These are phyloP conservation scores for Sceloporus tristichus DNA, from an alignment of 2,113 vertebrate species.

Conservation along the genomic window DNA sequence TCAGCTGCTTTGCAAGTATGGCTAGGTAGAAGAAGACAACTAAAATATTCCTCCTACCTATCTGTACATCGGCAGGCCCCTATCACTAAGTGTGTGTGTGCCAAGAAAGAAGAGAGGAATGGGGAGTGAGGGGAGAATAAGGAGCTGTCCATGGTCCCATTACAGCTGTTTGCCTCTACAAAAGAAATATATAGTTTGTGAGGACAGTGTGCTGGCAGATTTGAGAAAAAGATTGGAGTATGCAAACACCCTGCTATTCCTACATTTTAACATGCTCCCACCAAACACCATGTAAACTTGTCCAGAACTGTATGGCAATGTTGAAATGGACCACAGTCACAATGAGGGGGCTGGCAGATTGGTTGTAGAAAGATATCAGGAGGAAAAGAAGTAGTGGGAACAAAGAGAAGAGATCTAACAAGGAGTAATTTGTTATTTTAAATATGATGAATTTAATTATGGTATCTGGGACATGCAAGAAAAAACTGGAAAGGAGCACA, in stretches of 20 bases:
- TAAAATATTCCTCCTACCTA: background rate
- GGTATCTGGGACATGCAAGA: too few relatives aligned
- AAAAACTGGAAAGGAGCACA: background rate
- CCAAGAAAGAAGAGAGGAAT: background rate
- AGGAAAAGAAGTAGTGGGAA: background rate
- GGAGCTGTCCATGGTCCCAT: conserved; percentile 37
- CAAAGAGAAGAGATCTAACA: background rate
- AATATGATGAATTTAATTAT: background rate
- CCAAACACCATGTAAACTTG: background rate
- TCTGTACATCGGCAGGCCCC: background rate
- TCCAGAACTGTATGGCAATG: background rate
- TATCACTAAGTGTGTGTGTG: background rate
- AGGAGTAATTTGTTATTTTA: background rate
- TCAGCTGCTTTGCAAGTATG: background rate
- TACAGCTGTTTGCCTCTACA: background rate
- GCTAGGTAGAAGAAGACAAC: background rate
- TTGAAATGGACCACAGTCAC: background rate
- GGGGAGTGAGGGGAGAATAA: background rate
- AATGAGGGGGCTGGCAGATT: background rate
- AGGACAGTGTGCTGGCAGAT: background rate
- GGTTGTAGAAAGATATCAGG: background rate
- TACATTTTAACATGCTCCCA: too few relatives aligned
- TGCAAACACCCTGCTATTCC: background rate
- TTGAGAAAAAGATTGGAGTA: background rate
- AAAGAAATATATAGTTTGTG: background rate